These are phyloP conservation scores for Eptatretus burgeri DNA, from an alignment of 2,113 vertebrate genomes.

Conservation along the genomic window DNA sequence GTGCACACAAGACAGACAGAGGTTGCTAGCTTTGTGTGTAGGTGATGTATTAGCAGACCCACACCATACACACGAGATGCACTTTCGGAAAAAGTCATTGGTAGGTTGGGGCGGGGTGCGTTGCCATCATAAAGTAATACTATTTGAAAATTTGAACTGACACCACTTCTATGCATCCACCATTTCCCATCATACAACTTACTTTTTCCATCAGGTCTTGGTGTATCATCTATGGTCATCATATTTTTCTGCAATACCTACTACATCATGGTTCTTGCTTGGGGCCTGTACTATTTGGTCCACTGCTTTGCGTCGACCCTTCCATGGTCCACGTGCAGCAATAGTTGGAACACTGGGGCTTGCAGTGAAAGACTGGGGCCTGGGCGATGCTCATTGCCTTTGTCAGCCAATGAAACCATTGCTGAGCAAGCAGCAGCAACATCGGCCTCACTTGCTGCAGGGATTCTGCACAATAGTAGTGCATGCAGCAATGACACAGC, in stretches of 20 bases:
- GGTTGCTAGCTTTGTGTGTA: too few species aligned
- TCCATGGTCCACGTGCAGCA: constrained; percentile 30
- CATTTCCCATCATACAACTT: too few species aligned
- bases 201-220: constrained; percentile 18
- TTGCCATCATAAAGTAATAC: too few species aligned
- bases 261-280: constrained; percentile 43
- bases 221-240: constrained; percentile 34
- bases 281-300: constrained; percentile 36
- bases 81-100: too few species aligned
- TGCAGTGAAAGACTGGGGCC: constrained; percentile 25
- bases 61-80: too few species aligned
- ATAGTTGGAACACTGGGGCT: constrained; percentile 25
- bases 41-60: too few species aligned
- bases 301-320: constrained; percentile 24
- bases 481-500: constrained; percentile 19
- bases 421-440: not conserved
- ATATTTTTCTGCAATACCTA: constrained; percentile 44
- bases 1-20: too few species aligned
- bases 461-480: constrained; percentile 14
- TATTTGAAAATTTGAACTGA: too few species aligned
- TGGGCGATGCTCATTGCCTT: constrained; percentile 18
- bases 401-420: constrained; percentile 14
- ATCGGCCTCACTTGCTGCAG: not conserved
- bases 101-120: too few species aligned
- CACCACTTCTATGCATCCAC: too few species aligned